These are phyloP conservation scores for Drosophila fulvimacula DNA, from an alignment of 2,888 invertebrate genomes.

Conservation along the genomic window DNA sequence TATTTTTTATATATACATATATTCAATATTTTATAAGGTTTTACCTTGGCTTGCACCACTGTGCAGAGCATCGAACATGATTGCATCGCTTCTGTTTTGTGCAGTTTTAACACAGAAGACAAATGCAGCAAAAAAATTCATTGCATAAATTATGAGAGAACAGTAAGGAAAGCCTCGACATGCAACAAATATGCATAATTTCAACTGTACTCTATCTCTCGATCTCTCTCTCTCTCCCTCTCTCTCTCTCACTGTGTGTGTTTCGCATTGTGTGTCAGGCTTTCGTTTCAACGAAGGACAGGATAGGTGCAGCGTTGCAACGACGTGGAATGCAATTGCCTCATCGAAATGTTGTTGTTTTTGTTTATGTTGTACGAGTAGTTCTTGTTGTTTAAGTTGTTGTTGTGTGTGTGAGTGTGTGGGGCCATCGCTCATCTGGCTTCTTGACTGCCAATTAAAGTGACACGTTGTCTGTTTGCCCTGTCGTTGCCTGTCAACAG, in stretches of 20 bases:
- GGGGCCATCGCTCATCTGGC: constrained; percentile 40
- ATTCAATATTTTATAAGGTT: too few relatives aligned
- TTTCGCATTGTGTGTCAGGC: not conserved
- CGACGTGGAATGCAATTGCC: constrained; percentile 40
- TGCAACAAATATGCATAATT: constrained; percentile 69
- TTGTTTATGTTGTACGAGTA: not conserved
- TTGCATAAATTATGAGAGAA: constrained; percentile 64
- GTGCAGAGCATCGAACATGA: constrained; percentile 28
- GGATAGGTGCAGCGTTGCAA: constrained; percentile 11
- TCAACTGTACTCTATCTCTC: constrained; percentile 16
- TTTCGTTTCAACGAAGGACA: constrained; percentile 1
- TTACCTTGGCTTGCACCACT: constrained; percentile 11
- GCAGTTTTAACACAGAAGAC: constrained; percentile 56
- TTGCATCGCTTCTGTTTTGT: constrained; percentile 46
- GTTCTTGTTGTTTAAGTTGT: not conserved
- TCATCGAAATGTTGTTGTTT: constrained; percentile 11
- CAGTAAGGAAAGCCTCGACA: constrained; percentile 35
- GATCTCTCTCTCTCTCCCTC: not conserved
- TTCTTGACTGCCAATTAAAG: constrained; percentile 68
- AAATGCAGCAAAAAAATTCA: constrained; percentile 56
- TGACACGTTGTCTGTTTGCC: constrained; percentile 65
- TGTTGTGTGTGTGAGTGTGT: constrained; percentile 11
- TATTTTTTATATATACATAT: too few relatives aligned
- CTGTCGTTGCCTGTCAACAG: constrained; percentile 64
- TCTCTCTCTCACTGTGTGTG: not conserved